These are phyloP conservation scores for Trachops cirrhosus DNA, from an alignment of 2,797 vertebrate genomes.

Conservation along the genomic window DNA sequence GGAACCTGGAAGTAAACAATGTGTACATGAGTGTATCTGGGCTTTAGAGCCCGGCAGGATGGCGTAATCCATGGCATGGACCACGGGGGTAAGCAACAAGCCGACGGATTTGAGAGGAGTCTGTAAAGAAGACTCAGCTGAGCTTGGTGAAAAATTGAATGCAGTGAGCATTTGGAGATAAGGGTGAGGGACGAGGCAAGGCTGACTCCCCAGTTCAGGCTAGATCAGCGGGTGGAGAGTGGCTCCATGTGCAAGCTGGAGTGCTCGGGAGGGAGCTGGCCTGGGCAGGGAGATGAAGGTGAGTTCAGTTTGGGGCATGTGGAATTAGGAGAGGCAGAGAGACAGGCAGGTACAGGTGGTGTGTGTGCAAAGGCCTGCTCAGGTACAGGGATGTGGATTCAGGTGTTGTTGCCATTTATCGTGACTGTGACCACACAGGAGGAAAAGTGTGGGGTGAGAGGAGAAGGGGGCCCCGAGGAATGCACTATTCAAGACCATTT, in stretches of 20 bases:
- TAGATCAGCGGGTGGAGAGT: neutral
- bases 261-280: neutral
- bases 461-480: neutral
- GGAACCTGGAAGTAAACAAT: neutral
- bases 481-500: neutral
- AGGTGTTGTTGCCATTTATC: fast-evolving
- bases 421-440: fast-evolving
- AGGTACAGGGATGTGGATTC: fast-evolving
- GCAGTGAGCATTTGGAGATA: neutral
- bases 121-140: neutral
- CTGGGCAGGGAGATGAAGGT: neutral
- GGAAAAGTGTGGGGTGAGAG: neutral
- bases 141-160: neutral
- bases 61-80: neutral
- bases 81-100: neutral
- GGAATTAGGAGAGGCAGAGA: neutral
- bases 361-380: neutral
- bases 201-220: neutral
- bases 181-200: neutral
- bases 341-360: neutral
- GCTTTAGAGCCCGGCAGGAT: neutral
- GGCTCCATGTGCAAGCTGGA: neutral
- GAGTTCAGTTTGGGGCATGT: neutral
- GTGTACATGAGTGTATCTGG: fast-evolving
- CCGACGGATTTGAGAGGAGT: neutral